Evolutionary conservation across 1,140 invertebrate genomes (phyloP).

Genomic region (Rhysida immarginata): DNA sequence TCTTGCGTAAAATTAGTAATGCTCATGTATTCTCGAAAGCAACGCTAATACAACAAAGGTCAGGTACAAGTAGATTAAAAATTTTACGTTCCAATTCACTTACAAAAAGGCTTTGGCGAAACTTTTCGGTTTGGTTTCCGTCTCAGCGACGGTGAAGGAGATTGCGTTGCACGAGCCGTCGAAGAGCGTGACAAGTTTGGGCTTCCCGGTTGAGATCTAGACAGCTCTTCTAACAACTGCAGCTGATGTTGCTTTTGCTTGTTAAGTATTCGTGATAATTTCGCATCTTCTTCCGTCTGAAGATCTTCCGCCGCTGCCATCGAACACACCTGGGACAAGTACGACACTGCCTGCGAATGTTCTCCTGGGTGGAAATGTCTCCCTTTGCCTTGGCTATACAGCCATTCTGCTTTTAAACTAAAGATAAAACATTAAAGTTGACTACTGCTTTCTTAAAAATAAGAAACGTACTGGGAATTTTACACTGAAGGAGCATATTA

Average conservation of each 20-base stretch:
- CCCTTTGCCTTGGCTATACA: slow-evolving; percentile 81
- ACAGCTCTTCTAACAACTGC: slow-evolving; percentile 22
- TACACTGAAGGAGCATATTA: too few species aligned
- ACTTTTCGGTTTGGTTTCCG: slow-evolving; percentile 3
- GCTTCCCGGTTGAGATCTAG: slow-evolving; percentile 8
- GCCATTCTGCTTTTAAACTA: slow-evolving; percentile 85
- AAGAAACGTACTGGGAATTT: too few species aligned
- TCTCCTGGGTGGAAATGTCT: slow-evolving; percentile 71
- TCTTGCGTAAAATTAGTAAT: too few species aligned
- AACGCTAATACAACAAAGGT: too few species aligned
- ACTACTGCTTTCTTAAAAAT: background rate
- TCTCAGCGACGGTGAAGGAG: background rate
- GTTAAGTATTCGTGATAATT: slow-evolving; percentile 62
- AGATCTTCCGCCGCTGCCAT: slow-evolving; percentile 45
- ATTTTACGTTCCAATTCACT: background rate
- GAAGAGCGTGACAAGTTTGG: background rate
- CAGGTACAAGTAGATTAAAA: too few species aligned
- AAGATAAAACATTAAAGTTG: slow-evolving; percentile 18
- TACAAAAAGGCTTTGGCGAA: slow-evolving; percentile 2
- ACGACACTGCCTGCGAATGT: slow-evolving; percentile 61
- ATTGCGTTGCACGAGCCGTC: background rate
- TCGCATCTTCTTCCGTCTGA: slow-evolving; percentile 69
- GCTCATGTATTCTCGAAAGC: too few species aligned
- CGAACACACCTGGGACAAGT: slow-evolving; percentile 59
- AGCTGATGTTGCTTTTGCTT: slow-evolving; percentile 78